A percentile compares a stretch with the other conserved stretches of the same genome.
Evolutionary conservation across 92 coral and sea anemone species (phyloP).

Genomic region (Zoanthus sociatus): DNA sequence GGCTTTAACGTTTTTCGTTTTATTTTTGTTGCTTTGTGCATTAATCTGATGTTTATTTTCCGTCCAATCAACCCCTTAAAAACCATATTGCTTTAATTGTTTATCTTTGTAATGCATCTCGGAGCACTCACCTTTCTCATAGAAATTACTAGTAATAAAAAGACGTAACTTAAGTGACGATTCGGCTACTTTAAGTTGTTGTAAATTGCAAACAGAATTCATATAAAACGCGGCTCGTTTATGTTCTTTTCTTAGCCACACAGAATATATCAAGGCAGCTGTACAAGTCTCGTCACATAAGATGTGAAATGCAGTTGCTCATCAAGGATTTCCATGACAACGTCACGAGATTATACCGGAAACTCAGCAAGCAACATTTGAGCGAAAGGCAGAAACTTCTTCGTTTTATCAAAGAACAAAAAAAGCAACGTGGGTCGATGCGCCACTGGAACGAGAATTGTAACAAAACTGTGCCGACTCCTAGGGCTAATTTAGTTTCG

Average conservation of each 20-base stretch:
- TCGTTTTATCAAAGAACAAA: background rate
- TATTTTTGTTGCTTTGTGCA: too few species aligned
- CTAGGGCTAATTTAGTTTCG: background rate
- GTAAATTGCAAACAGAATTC: too few species aligned
- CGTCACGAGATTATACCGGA: background rate
- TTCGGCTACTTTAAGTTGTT: too few species aligned
- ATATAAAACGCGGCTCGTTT: too few species aligned
- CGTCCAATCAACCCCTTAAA: too few species aligned
- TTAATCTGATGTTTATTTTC: too few species aligned
- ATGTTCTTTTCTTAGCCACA: background rate
- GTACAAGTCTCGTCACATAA: background rate
- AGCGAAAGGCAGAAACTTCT: conserved; percentile 17
- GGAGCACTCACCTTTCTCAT: too few species aligned
- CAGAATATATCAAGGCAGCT: background rate
- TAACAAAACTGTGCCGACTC: background rate
- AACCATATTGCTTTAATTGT: too few species aligned
- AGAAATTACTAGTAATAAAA: too few species aligned
- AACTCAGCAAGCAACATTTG: background rate
- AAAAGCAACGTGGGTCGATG: background rate
- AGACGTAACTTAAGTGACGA: too few species aligned
- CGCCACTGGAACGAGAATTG: background rate
- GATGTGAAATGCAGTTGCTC: background rate
- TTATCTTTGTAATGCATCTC: too few species aligned
- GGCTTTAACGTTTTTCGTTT: too few species aligned
- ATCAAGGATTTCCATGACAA: background rate